Percentiles rank a stretch among this genome's conserved stretches.
phyloP scores from a whole-genome alignment of 2,797 vertebrate genomes.

The Champsocephalus esox region DNA sequence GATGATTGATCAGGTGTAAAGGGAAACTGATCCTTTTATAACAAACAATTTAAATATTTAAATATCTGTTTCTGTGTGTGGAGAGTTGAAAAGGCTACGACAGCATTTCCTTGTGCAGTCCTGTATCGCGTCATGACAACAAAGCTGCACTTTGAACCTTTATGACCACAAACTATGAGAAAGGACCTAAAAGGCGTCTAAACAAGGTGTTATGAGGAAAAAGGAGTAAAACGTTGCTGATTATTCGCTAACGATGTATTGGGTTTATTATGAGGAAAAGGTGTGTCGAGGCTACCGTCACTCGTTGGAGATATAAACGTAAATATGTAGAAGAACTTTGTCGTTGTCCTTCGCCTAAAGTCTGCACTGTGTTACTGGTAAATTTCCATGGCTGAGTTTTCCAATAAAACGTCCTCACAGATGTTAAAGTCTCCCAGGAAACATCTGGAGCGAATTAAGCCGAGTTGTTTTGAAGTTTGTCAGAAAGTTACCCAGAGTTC shows the following conservation, averaged over 20 bases:
- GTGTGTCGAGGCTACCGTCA: background rate
- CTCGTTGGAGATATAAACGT: no score
- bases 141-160: no score
- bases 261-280: background rate
- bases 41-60: background rate
- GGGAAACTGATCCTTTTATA: background rate
- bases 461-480: background rate
- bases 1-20: background rate
- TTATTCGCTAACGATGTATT: background rate
- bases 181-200: background rate
- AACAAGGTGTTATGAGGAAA: background rate
- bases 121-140: no score
- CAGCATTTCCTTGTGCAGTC: background rate
- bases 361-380: background rate
- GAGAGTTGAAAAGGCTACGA: background rate
- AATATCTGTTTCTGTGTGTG: background rate
- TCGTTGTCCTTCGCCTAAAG: background rate
- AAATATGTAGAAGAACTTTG: no score
- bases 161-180: no score
- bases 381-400: background rate
- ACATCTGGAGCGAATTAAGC: background rate
- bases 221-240: background rate
- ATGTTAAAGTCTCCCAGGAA: no score
- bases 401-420: background rate
- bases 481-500: slow-evolving; percentile 6